A percentile compares a stretch with the other conserved stretches of the same genome.
Evolutionary conservation across 2,797 vertebrate genomes (phyloP).

Genomic region (Coreius guichenoti): DNA sequence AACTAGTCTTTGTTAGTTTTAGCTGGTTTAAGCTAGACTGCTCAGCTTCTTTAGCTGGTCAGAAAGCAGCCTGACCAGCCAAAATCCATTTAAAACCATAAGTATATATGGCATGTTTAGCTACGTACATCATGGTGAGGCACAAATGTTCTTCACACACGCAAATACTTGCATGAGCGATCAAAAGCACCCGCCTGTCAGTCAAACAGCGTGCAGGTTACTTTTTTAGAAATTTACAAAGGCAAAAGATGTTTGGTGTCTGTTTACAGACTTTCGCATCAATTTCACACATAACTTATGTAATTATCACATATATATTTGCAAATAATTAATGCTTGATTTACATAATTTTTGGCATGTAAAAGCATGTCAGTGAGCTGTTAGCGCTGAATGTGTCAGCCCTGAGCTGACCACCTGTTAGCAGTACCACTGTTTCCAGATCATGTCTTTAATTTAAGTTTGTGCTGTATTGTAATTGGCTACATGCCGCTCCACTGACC

Average conservation of each 20-base stretch:
- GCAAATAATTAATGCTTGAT: conserved; percentile 20
- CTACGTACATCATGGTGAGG: neutral
- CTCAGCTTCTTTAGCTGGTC: neutral
- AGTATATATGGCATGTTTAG: neutral
- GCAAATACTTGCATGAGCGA: neutral
- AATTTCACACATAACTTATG: conserved; percentile 20
- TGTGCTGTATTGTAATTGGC: conserved; percentile 54
- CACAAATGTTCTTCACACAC: neutral
- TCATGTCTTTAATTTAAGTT: conserved; percentile 39
- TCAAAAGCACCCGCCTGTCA: neutral
- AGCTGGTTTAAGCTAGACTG: neutral
- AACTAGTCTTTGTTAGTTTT: neutral
- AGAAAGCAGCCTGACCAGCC: neutral
- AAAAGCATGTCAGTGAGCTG: conserved; percentile 1
- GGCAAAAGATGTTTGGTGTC: neutral
- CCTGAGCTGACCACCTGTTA: conserved; percentile 43
- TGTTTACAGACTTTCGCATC: neutral
- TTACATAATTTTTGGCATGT: conserved; percentile 6
- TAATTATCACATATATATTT: conserved; percentile 18
- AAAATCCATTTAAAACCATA: neutral
- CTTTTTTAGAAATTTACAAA: neutral
- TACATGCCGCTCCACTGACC: conserved; percentile 45
- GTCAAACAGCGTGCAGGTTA: neutral
- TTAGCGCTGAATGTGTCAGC: conserved; percentile 21
- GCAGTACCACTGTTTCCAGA: conserved; percentile 36